Evolutionary conservation across 35 echinoderm and acorn worm genomes (phyloP).

Genomic region (Hemicentrotus pulcherrimus): DNA sequence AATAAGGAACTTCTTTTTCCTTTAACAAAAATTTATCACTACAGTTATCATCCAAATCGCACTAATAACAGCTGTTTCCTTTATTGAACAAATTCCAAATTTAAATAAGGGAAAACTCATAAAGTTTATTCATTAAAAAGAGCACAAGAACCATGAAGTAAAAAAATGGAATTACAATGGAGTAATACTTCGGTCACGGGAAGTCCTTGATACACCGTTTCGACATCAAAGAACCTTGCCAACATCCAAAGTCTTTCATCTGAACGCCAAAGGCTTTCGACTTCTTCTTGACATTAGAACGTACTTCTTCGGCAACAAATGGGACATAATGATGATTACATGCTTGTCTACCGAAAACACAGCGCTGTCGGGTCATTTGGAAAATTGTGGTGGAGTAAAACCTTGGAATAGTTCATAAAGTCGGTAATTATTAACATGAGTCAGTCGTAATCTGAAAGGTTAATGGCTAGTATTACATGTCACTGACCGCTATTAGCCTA

Average conservation of each 20-base stretch:
- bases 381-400: neutral
- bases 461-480: neutral
- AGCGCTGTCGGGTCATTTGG: neutral
- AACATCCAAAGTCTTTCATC: neutral
- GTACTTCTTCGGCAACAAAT: neutral
- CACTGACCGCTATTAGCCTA: constrained; percentile 8
- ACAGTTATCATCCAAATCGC: no score
- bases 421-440: constrained; percentile 13
- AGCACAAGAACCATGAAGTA: neutral
- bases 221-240: neutral
- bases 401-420: neutral
- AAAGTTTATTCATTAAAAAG: no score
- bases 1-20: no score
- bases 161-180: neutral
- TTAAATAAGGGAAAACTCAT: no score
- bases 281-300: neutral
- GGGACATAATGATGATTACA: neutral
- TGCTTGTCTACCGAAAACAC: neutral
- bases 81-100: no score
- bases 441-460: constrained; percentile 1
- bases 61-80: no score
- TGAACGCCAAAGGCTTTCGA: neutral
- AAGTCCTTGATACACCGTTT: neutral
- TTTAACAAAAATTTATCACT: no score
- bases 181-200: neutral